Conservation (phyloP, 2,797 vertebrate genomes). For the Rachycentron canadum region DNA sequence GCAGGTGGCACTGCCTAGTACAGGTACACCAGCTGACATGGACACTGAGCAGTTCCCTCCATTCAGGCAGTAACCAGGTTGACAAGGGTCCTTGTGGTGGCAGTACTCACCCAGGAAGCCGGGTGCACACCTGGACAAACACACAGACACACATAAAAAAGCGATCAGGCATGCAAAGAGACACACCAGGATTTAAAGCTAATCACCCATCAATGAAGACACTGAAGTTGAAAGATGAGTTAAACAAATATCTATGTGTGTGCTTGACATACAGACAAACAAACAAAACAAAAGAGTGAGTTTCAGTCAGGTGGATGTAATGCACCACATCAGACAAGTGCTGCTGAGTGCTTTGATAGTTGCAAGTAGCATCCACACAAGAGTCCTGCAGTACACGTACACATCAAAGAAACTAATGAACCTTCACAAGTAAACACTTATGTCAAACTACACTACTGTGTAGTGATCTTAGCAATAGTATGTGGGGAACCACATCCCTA, state of each 20-base stretch:
- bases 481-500: slow-evolving; percentile 43
- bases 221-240: slow-evolving; percentile 38
- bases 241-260: slow-evolving; percentile 18
- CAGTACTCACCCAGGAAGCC: slow-evolving; percentile 95
- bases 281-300: slow-evolving; percentile 66
- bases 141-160: slow-evolving; percentile 48
- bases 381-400: slow-evolving; percentile 19
- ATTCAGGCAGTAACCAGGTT: slow-evolving; percentile 89
- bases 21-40: slow-evolving; percentile 75
- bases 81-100: slow-evolving; percentile 92
- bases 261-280: slow-evolving; percentile 48
- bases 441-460: slow-evolving; percentile 15
- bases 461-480: slow-evolving; percentile 24
- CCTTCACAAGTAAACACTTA: slow-evolving; percentile 30
- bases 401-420: slow-evolving; percentile 60
- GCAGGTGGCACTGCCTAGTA: slow-evolving; percentile 86
- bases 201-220: slow-evolving; percentile 15
- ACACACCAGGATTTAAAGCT: slow-evolving; percentile 26
- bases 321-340: slow-evolving; percentile 72
- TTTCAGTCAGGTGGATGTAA: slow-evolving; percentile 62
- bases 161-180: slow-evolving; percentile 13
- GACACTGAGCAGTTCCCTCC: slow-evolving; percentile 91
- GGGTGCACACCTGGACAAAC: slow-evolving; percentile 86
- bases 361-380: slow-evolving; percentile 23
- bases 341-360: slow-evolving; percentile 15